Base-by-base conservation (phyloP, 1,140 invertebrate species). In the Cydia strobilella region DNA sequence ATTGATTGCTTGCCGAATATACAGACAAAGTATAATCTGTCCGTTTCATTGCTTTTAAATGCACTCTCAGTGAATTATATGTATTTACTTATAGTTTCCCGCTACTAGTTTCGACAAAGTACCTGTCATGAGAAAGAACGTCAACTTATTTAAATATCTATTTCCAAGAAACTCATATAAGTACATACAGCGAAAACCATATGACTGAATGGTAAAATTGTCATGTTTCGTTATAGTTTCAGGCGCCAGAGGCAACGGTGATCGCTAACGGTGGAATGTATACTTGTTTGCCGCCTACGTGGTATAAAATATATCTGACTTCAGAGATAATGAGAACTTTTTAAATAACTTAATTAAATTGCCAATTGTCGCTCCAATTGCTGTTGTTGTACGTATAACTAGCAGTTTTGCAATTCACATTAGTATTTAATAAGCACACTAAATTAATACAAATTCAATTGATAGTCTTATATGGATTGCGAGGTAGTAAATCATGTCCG, bases 401-500 rank as follows among this genome's bases (percentile, higher is more conserved):
- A 39, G 35, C 35, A 39, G 35, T 39, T 39, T 7, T 39, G 35
- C 35, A 39, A 39, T 39, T 39, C 2, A 39, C 6, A 39, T 4
- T 10, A 39, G 9, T 39, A 42, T 1, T n/a, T n/a, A n/a, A n/a
- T n/a, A n/a, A n/a, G n/a, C 42, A 45, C 4, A 15, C 12, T 1
- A 45, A 45, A 45, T 45, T 45, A 25, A 25, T 25, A 42, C 42
- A 45, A 13, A 45, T 18, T 59, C 4, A 18, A 59, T 59, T 59
- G 54, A 59, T 59, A 59, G 7, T 23, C 18, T 20, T 59, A 23
- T 20, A 59, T 12, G 54, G 20, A 59, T 59, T 23, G 54, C 9
- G 23, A 59, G n/a, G 54, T n/a, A 23, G 18, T 80, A 79, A 80
- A 84, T 83, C 81, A 80, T 83, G 83, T 81, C 76, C 78, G 72